phyloP scores from a whole-genome alignment of 2,888 invertebrate species.

The Dasysyrphus albostriatus region DNA sequence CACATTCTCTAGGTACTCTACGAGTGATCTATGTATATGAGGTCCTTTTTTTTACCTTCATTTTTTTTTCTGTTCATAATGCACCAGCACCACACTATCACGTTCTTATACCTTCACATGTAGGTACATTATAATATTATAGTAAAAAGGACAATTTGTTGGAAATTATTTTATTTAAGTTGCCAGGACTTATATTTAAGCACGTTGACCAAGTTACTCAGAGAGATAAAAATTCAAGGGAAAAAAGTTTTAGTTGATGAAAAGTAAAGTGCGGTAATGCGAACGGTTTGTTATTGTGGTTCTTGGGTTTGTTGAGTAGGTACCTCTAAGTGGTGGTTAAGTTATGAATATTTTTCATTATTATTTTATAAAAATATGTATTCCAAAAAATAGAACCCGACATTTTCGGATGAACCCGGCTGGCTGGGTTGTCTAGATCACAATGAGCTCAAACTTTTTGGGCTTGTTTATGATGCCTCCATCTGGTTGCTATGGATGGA shows the following conservation, averaged over 20 bases:
- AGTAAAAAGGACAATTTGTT: constrained; percentile 48
- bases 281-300: constrained; percentile 22
- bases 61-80: constrained; percentile 28
- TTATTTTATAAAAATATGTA: not conserved
- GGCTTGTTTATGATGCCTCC: too few relatives aligned
- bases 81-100: constrained; percentile 13
- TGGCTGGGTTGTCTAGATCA: too few relatives aligned
- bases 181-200: constrained; percentile 7
- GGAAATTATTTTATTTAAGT: constrained; percentile 51
- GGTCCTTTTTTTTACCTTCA: not conserved
- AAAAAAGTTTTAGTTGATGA: constrained; percentile 9
- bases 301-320: not conserved
- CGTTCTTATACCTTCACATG: not conserved
- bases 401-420: too few relatives aligned
- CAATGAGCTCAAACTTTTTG: too few relatives aligned
- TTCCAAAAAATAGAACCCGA: too few relatives aligned
- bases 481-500: too few relatives aligned
- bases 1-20: constrained; percentile 30
- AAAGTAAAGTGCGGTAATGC: constrained; percentile 29
- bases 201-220: constrained; percentile 13
- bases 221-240: not conserved
- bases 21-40: not conserved
- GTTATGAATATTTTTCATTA: not conserved
- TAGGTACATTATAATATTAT: not conserved
- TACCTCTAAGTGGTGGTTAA: not conserved